Evolutionary conservation across 2,888 invertebrate species (phyloP).

Genomic region (Antheraea assamensis): DNA sequence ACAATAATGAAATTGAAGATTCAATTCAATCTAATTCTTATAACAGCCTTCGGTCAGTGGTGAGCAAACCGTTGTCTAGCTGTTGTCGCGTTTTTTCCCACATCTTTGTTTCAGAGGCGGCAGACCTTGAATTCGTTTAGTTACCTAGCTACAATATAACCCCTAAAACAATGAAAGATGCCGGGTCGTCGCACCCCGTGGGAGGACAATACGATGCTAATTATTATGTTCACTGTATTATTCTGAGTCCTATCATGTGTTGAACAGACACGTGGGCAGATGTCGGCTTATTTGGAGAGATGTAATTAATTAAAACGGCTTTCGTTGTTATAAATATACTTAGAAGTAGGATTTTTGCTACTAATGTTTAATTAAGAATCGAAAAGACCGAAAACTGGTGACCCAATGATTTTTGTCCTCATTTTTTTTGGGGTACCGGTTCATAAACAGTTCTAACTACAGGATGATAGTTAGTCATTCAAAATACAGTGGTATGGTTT

Average conservation of each 20-base stretch:
- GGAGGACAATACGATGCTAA: conserved; percentile 48
- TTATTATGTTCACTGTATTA: conserved; percentile 12
- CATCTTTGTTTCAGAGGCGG: conserved; percentile 10
- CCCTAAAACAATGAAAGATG: conserved; percentile 23
- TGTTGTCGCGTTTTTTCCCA: neutral
- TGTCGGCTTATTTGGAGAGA: conserved; percentile 5
- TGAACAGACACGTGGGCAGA: conserved; percentile 20
- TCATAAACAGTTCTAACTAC: too few species aligned
- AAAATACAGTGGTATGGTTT: too few species aligned
- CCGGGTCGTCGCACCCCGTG: conserved; percentile 64
- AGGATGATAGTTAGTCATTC: too few species aligned
- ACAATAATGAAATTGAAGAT: neutral
- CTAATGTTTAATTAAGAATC: neutral
- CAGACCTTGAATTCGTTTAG: conserved; percentile 15
- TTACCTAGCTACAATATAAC: conserved; percentile 14
- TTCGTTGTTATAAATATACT: neutral
- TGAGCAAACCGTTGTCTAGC: conserved; percentile 11
- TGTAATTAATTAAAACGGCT: conserved; percentile 1
- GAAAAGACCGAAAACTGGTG: too few species aligned
- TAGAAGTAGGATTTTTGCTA: neutral
- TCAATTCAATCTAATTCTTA: neutral
- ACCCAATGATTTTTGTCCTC: too few species aligned
- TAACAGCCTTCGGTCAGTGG: conserved; percentile 1
- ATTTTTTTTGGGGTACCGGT: too few species aligned
- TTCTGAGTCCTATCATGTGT: conserved; percentile 18